A percentile compares a stretch with the other conserved stretches of the same genome.
phyloP scores from a whole-genome alignment of 1,140 invertebrate species.

The Mercenaria mercenaria region DNA sequence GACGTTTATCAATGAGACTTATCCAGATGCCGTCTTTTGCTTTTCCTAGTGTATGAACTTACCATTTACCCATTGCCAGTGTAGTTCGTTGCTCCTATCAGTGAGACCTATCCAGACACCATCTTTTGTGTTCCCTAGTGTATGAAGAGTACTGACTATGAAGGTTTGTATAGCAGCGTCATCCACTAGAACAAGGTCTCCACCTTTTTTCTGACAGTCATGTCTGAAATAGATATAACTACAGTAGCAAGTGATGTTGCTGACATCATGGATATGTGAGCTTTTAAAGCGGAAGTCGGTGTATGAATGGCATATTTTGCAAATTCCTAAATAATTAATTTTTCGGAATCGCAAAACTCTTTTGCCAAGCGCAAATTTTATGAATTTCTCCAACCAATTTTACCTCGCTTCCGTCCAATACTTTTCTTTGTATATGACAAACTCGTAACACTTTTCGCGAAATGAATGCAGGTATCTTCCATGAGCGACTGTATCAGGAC shows the following conservation, averaged over 20 bases:
- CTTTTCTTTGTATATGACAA: conserved; percentile 38
- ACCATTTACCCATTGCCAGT: conserved; percentile 78
- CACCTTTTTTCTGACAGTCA: conserved; percentile 58
- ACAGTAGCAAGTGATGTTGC: no score
- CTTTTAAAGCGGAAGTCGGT: no score
- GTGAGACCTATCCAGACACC: conserved; percentile 76
- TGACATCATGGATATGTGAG: no score
- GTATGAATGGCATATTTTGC: no score
- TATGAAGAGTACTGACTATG: conserved; percentile 59
- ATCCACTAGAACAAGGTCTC: conserved; percentile 70
- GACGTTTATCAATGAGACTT: conserved; percentile 68
- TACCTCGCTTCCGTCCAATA: conserved; percentile 58
- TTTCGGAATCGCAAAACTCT: no score
- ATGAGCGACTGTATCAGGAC: conserved; percentile 21
- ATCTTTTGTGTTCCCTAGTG: conserved; percentile 65
- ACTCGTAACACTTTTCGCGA: conserved; percentile 44
- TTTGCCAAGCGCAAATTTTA: no score
- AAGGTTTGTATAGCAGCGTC: conserved; percentile 69
- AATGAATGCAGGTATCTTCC: not conserved
- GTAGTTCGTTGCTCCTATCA: conserved; percentile 69
- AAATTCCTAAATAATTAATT: no score
- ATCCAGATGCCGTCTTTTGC: conserved; percentile 74
- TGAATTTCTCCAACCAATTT: no score
- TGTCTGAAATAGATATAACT: conserved; percentile 29
- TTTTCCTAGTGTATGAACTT: not conserved